phyloP scores from a whole-genome alignment of 2,113 vertebrate genomes.

The Psilopsiagon aurifrons region DNA sequence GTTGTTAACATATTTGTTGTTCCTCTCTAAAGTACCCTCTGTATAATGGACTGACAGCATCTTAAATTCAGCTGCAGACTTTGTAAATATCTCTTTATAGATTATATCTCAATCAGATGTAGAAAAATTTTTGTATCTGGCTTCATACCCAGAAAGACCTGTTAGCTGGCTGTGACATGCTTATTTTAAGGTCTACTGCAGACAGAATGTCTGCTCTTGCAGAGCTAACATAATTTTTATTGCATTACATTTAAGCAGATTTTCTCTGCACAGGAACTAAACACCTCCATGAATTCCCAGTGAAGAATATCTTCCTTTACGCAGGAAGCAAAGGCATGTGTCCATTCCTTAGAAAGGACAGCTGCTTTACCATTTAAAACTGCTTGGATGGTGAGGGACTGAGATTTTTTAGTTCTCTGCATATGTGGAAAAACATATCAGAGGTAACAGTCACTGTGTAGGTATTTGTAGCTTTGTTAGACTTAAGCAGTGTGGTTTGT shows the following conservation, averaged over 20 bases:
- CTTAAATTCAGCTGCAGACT: background rate
- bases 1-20: background rate
- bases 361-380: slow-evolving; percentile 4
- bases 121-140: background rate
- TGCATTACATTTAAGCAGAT: slow-evolving; percentile 41
- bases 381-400: background rate
- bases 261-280: slow-evolving; percentile 7
- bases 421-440: background rate
- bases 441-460: background rate
- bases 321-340: background rate
- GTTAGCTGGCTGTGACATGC: background rate
- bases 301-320: background rate
- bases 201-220: slow-evolving; percentile 24
- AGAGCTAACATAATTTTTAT: background rate
- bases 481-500: background rate
- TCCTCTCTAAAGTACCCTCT: background rate
- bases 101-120: background rate
- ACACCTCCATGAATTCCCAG: background rate
- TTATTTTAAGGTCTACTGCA: background rate
- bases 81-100: background rate
- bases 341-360: background rate
- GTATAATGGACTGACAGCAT: background rate
- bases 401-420: background rate
- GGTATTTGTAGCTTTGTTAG: background rate
- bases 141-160: background rate